phyloP scores from a whole-genome alignment of 2,113 vertebrate species.

The Saccopteryx bilineata region DNA sequence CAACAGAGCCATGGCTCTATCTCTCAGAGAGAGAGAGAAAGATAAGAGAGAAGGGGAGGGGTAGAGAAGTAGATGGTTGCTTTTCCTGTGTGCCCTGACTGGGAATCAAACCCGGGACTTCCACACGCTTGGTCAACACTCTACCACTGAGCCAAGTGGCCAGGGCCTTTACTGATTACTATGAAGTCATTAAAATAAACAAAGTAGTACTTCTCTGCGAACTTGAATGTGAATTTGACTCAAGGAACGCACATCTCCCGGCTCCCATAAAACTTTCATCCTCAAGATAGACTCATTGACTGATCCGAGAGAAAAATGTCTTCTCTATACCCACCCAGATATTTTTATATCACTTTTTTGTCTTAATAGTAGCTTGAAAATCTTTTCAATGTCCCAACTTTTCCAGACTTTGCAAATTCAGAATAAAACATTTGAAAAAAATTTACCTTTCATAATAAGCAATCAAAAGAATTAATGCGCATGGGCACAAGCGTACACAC shows the following conservation, averaged over 20 bases:
- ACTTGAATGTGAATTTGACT: background rate
- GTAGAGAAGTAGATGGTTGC: no score
- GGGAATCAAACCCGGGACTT: no score
- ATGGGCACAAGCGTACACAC: background rate
- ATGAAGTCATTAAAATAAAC: background rate
- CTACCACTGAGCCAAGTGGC: no score
- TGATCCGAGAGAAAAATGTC: background rate
- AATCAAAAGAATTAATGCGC: background rate
- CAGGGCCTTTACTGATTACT: background rate
- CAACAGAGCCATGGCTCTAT: no score
- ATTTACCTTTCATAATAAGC: background rate
- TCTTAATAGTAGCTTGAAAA: background rate
- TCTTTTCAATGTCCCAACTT: background rate
- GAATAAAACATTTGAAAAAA: constrained; percentile 22
- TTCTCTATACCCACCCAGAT: background rate
- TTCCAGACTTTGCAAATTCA: background rate
- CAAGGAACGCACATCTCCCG: background rate
- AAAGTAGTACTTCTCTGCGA: background rate
- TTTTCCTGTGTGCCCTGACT: no score
- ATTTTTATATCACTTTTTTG: background rate
- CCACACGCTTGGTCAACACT: no score
- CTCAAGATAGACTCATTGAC: background rate
- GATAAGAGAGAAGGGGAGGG: no score
- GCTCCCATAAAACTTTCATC: background rate
- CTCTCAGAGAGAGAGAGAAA: no score